Conservation (phyloP, 2,888 invertebrate genomes). For the Xiphydria camelus region DNA sequence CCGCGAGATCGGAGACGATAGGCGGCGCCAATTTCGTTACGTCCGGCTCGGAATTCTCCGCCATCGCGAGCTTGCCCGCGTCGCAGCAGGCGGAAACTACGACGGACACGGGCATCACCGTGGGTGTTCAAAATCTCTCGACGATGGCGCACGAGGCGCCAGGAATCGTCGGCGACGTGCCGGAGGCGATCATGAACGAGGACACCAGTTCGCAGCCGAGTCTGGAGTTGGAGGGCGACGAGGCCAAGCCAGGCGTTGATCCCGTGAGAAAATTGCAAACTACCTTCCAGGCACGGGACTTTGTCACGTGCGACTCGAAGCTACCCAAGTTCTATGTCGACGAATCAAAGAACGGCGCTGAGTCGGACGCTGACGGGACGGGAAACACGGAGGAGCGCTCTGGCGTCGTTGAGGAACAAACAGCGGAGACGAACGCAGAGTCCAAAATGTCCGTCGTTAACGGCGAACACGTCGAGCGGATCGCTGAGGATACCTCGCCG, state of each 20-base stretch:
- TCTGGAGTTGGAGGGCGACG: constrained; percentile 44
- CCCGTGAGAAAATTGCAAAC: constrained; percentile 46
- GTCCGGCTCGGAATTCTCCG: constrained; percentile 34
- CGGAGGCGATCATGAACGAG: constrained; percentile 53
- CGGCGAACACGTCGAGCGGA: constrained; percentile 17
- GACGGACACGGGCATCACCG: constrained; percentile 19
- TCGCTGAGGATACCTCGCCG: constrained; percentile 23
- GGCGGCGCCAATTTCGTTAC: constrained; percentile 43
- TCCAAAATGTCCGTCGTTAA: constrained; percentile 13
- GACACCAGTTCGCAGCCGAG: constrained; percentile 54
- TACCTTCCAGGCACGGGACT: constrained; percentile 52
- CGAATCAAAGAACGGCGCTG: background rate
- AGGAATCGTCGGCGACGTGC: constrained; percentile 37
- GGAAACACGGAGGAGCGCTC: background rate
- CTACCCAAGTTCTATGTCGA: background rate
- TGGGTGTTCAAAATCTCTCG: constrained; percentile 26
- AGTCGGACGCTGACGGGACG: background rate
- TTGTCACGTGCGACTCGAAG: constrained; percentile 27
- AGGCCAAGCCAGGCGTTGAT: constrained; percentile 35
- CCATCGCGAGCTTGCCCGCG: constrained; percentile 23
- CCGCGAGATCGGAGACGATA: constrained; percentile 65
- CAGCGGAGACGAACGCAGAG: background rate
- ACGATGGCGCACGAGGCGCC: constrained; percentile 16
- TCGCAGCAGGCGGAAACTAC: constrained; percentile 25
- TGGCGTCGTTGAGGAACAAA: background rate